These are phyloP conservation scores for Acanthochromis polyacanthus DNA, from an alignment of 2,113 vertebrate genomes.

Conservation along the genomic window DNA sequence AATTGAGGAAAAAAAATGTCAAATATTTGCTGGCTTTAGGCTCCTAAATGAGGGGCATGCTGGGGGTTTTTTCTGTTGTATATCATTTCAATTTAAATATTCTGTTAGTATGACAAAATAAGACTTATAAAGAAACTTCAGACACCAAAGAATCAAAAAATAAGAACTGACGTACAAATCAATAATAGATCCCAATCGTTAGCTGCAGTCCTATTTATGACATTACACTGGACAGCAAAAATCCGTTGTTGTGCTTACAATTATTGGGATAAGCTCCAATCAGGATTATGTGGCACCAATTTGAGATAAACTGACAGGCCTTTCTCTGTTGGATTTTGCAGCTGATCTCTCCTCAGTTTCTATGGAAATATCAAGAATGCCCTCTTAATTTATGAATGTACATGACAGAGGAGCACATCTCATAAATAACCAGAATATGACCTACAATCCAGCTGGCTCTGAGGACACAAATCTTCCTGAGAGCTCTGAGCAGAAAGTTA, in stretches of 20 bases:
- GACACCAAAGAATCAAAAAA: neutral
- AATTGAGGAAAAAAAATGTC: too few relatives aligned
- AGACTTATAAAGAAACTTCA: too few relatives aligned
- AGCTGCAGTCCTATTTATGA: neutral
- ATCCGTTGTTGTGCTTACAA: constrained; percentile 39
- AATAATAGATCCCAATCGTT: neutral
- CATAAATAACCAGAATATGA: constrained; percentile 24
- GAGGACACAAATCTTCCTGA: constrained; percentile 33
- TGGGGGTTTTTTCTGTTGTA: too few relatives aligned
- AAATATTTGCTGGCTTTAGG: too few relatives aligned
- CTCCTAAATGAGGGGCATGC: too few relatives aligned
- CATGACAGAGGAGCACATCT: constrained; percentile 13
- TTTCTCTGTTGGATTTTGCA: constrained; percentile 19
- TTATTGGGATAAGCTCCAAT: constrained; percentile 26
- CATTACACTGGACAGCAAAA: constrained; percentile 29
- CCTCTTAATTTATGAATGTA: constrained; percentile 30
- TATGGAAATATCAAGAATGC: constrained; percentile 18
- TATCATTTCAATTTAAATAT: too few relatives aligned
- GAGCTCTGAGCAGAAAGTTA: constrained; percentile 36
- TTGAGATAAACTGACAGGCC: constrained; percentile 13
- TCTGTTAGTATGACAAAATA: too few relatives aligned
- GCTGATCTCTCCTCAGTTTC: constrained; percentile 27
- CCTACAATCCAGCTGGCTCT: constrained; percentile 18
- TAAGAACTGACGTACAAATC: neutral
- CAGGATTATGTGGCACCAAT: constrained; percentile 39